phyloP scores from a whole-genome alignment of 1,140 invertebrate genomes.

The Cryptotermes secundus region DNA sequence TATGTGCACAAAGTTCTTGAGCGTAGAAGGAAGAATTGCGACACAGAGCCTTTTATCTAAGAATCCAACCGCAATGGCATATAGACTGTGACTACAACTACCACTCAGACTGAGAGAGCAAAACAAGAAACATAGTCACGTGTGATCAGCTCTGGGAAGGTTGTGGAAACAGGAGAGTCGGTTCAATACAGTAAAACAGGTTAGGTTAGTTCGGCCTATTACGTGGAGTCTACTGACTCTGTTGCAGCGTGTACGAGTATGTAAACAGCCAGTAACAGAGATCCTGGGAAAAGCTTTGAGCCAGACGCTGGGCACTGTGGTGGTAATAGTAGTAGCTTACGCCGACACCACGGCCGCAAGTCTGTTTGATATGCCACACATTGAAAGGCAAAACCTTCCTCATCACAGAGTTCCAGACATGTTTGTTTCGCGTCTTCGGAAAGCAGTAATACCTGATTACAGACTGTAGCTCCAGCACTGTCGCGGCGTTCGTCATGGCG shows the following conservation, averaged over 20 bases:
- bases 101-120: not conserved
- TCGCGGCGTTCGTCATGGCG: no score
- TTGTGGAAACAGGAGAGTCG: not conserved
- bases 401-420: no score
- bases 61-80: not conserved
- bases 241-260: no score
- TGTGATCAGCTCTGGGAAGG: not conserved
- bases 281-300: not conserved
- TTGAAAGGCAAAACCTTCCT: no score
- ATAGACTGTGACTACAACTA: not conserved
- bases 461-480: no score
- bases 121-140: not conserved
- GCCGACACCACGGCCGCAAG: no score
- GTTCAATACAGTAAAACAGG: not conserved
- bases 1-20: not conserved
- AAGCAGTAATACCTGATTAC: no score
- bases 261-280: not conserved
- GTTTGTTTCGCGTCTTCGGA: no score
- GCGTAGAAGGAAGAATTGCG: not conserved
- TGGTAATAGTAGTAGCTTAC: not conserved
- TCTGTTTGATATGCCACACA: no score
- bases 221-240: not conserved
- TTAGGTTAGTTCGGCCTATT: not conserved
- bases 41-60: not conserved
- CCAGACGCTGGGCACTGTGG: not conserved